Evolutionary conservation across 1,140 invertebrate genomes (phyloP).

Genomic region (Euura lappo): DNA sequence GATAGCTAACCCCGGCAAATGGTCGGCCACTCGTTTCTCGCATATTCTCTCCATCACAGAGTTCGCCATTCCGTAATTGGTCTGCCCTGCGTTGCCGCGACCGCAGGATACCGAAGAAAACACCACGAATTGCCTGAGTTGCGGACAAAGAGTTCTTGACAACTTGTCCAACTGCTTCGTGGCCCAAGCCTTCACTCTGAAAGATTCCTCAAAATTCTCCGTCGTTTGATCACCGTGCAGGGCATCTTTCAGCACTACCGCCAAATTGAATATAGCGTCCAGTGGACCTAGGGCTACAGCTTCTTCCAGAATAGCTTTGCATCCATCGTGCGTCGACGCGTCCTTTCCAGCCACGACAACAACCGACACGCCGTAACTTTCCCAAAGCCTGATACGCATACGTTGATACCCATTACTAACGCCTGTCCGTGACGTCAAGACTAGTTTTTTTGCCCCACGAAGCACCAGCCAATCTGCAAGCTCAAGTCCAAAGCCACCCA

Average conservation of each 20-base stretch:
- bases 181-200: constrained; percentile 66
- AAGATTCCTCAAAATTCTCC: constrained; percentile 64
- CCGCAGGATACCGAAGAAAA: constrained; percentile 91
- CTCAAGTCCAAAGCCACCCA: constrained; percentile 91
- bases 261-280: constrained; percentile 84
- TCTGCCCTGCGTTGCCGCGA: constrained; percentile 86
- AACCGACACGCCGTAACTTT: constrained; percentile 67
- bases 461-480: constrained; percentile 85
- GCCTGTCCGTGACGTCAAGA: constrained; percentile 82
- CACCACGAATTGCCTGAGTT: constrained; percentile 70
- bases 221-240: constrained; percentile 69
- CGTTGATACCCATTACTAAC: constrained; percentile 82
- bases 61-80: constrained; percentile 84
- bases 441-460: constrained; percentile 76
- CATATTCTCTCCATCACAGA: constrained; percentile 78
- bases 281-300: constrained; percentile 69
- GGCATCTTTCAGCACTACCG: constrained; percentile 71
- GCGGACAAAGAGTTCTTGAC: constrained; percentile 64
- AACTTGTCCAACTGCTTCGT: constrained; percentile 68
- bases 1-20: constrained; percentile 71
- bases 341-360: constrained; percentile 68
- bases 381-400: constrained; percentile 68
- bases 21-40: constrained; percentile 64
- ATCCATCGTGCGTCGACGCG: constrained; percentile 67
- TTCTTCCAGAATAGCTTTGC: constrained; percentile 66